Evolutionary conservation across 2,888 invertebrate species (phyloP).

Genomic region (Muschampia plurimacula): DNA sequence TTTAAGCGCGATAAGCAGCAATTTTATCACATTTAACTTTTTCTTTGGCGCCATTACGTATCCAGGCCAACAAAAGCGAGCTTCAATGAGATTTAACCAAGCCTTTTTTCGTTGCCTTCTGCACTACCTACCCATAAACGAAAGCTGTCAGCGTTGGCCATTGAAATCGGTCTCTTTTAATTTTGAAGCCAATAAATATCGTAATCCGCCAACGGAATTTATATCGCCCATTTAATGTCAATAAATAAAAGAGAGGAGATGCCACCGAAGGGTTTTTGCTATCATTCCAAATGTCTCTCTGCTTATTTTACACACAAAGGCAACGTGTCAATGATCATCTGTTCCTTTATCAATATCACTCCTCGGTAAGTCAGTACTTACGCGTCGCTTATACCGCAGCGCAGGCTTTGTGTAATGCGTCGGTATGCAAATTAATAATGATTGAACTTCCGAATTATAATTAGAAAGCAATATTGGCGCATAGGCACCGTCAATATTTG

Average conservation of each 20-base stretch:
- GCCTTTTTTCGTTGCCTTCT: conserved; percentile 60
- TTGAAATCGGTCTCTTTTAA: conserved; percentile 84
- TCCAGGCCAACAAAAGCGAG: conserved; percentile 52
- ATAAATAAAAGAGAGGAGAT: conserved; percentile 62
- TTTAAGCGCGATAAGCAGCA: too few relatives aligned
- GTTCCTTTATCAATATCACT: conserved; percentile 27
- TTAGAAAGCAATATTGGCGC: conserved; percentile 38
- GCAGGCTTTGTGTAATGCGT: conserved; percentile 26
- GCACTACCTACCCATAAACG: conserved; percentile 67
- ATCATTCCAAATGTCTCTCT: conserved; percentile 62
- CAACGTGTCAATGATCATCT: conserved; percentile 68
- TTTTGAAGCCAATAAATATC: conserved; percentile 83
- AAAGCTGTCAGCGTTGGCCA: conserved; percentile 76
- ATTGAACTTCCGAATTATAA: conserved; percentile 41
- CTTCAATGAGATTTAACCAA: conserved; percentile 62
- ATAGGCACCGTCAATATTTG: conserved; percentile 38
- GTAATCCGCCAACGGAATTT: conserved; percentile 83
- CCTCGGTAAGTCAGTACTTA: neutral
- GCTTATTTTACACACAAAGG: conserved; percentile 80
- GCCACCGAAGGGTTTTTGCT: conserved; percentile 60
- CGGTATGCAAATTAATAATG: conserved; percentile 38
- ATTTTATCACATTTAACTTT: neutral
- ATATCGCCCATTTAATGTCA: conserved; percentile 83
- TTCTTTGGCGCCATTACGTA: neutral
- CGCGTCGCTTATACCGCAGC: conserved; percentile 8